These are phyloP conservation scores for Meriones unguiculatus DNA, from an alignment of 2,113 vertebrate genomes.

Conservation along the genomic window DNA sequence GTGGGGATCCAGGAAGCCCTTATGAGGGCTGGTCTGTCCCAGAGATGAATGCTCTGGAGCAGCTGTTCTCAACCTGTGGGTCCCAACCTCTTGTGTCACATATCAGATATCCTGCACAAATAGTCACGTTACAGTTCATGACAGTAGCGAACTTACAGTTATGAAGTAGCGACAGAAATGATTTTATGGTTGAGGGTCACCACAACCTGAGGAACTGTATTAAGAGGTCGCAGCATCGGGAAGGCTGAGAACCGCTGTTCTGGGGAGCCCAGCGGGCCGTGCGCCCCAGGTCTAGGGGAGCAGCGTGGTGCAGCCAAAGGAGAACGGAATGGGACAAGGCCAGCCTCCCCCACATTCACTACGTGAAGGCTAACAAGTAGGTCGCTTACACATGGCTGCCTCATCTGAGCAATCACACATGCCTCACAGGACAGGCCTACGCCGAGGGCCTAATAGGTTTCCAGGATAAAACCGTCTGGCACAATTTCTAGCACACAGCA, in stretches of 20 bases:
- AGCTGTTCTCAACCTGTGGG: neutral
- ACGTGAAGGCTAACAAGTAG: neutral
- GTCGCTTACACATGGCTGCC: neutral
- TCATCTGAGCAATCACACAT: neutral
- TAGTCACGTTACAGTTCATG: neutral
- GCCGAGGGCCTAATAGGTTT: neutral
- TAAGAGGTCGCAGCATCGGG: neutral
- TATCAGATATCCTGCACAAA: neutral
- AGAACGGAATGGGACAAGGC: neutral
- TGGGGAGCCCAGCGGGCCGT: neutral
- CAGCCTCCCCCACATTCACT: neutral
- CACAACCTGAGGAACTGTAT: neutral
- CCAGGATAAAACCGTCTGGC: neutral
- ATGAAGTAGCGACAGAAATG: neutral
- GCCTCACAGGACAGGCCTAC: neutral
- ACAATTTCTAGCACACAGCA: neutral
- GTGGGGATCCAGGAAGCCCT: neutral
- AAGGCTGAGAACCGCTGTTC: neutral
- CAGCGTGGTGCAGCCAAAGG: neutral
- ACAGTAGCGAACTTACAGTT: neutral
- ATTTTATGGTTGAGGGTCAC: neutral
- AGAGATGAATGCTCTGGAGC: neutral
- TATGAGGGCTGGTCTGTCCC: neutral
- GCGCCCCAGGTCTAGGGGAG: neutral
- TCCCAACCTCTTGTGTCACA: accelerated